phyloP scores from a whole-genome alignment of 2,113 vertebrate species.

The Puma concolor region DNA sequence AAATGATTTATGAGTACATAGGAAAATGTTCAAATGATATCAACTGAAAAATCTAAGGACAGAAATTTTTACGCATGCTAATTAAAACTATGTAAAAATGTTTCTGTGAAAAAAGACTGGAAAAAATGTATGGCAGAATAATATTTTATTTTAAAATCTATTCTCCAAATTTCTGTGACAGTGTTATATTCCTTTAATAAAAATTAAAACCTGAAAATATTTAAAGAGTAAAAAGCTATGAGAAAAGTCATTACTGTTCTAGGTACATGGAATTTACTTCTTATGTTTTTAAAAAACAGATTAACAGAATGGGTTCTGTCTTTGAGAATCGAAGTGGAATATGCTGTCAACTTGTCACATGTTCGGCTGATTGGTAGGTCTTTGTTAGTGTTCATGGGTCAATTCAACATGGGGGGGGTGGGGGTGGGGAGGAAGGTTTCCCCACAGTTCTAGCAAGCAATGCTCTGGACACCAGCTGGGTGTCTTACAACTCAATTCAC shows the following conservation, averaged over 20 bases:
- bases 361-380: constrained; percentile 93
- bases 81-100: constrained; percentile 3
- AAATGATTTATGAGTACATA: not conserved
- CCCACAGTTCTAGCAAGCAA: not conserved
- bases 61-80: not conserved
- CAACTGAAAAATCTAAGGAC: not conserved
- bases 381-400: not conserved
- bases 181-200: not conserved
- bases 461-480: not conserved
- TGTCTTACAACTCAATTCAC: not conserved
- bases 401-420: not conserved
- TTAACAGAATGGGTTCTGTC: constrained; percentile 85
- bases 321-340: constrained; percentile 88
- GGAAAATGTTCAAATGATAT: not conserved
- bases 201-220: not conserved
- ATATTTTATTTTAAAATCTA: not conserved
- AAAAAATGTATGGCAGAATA: not conserved
- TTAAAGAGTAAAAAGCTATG: not conserved
- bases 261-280: constrained; percentile 30
- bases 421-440: not conserved
- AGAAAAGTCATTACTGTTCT: not conserved
- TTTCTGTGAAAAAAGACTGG: not conserved
- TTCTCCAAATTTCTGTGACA: not conserved
- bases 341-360: constrained; percentile 90
- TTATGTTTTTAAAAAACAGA: constrained; percentile 55